phyloP scores from a whole-genome alignment of 2,888 invertebrate genomes.

The Balanococcus diminutus region DNA sequence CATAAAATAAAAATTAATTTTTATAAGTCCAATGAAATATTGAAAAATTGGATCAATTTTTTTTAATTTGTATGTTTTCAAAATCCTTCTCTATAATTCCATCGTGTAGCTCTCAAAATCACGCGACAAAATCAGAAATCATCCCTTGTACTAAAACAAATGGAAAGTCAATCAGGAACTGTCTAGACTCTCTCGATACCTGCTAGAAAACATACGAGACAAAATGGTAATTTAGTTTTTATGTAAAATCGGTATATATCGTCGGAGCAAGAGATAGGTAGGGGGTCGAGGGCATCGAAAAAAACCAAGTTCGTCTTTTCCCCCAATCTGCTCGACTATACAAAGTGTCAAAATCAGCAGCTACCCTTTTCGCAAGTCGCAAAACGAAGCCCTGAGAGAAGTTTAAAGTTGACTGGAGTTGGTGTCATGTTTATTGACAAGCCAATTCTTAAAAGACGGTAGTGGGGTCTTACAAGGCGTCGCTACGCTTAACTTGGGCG shows the following conservation, averaged over 20 bases:
- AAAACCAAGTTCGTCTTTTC: constrained; percentile 44
- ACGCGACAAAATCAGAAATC: background rate
- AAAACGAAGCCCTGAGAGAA: constrained; percentile 12
- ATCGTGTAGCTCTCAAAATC: background rate
- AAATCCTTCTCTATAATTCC: background rate
- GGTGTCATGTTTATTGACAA: constrained; percentile 58
- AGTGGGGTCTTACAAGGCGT: constrained; percentile 54
- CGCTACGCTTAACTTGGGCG: constrained; percentile 51
- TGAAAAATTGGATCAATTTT: too few relatives aligned
- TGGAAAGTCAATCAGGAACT: background rate
- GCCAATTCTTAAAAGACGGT: constrained; percentile 57
- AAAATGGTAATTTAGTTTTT: constrained; percentile 35
- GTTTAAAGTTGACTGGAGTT: constrained; percentile 52
- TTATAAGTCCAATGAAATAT: too few relatives aligned
- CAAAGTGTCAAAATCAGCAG: constrained; percentile 55
- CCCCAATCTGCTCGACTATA: constrained; percentile 11
- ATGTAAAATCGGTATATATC: background rate
- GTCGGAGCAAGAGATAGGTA: background rate
- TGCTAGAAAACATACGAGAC: background rate
- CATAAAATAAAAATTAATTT: too few relatives aligned
- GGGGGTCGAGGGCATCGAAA: constrained; percentile 18
- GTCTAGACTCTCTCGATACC: constrained; percentile 7
- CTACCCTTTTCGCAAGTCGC: constrained; percentile 52
- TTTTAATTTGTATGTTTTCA: background rate
- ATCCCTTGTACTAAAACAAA: too few relatives aligned